These are phyloP conservation scores for Acropternis orthonyx DNA, from an alignment of 2,797 vertebrate genomes.

Conservation along the genomic window DNA sequence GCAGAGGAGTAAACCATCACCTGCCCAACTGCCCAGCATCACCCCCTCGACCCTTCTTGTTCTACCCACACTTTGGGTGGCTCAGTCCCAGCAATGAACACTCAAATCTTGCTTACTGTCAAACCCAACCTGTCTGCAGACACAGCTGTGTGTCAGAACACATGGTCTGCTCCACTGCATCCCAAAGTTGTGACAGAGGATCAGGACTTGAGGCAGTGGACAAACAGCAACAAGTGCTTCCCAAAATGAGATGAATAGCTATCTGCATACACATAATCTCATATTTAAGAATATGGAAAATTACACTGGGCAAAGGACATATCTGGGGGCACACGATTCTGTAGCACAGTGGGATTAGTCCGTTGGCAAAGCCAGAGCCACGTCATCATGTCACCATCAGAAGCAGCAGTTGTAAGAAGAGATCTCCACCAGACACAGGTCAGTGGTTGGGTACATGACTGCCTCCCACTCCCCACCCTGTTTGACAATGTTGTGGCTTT, in stretches of 20 bases:
- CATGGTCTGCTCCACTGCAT: background rate
- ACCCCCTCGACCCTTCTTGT: too few relatives aligned
- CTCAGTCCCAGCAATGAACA: background rate
- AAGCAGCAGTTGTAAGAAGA: background rate
- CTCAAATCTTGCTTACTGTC: background rate
- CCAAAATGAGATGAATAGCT: background rate
- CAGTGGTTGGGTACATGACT: background rate
- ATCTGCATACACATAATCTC: background rate
- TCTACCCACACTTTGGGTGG: background rate
- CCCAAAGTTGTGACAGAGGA: background rate
- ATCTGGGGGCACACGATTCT: background rate
- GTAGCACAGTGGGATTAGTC: background rate
- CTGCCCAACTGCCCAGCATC: background rate
- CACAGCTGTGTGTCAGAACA: background rate
- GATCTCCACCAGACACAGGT: accelerated
- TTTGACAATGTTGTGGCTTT: background rate
- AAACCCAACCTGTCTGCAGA: background rate
- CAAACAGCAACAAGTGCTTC: background rate
- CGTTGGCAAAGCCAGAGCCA: background rate
- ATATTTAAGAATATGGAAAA: background rate
- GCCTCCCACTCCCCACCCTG: background rate
- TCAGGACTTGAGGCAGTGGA: background rate
- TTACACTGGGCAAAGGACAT: background rate
- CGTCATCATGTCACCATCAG: accelerated
- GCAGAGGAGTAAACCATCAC: background rate